phyloP scores from a whole-genome alignment of 2,888 invertebrate species.

The Tetramorium bicarinatum region DNA sequence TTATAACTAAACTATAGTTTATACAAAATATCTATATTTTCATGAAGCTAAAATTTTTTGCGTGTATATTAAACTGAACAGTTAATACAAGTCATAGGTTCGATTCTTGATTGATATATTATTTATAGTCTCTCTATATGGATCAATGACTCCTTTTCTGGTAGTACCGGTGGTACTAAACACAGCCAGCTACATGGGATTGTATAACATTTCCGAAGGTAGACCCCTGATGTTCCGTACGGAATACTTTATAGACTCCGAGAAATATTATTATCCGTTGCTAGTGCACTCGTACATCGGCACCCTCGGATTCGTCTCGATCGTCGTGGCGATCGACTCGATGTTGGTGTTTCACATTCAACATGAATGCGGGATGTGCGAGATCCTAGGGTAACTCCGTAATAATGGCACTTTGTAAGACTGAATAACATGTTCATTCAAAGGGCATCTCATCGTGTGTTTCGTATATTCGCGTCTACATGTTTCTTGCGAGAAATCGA shows the following conservation, averaged over 20 bases:
- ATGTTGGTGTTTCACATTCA: constrained; percentile 63
- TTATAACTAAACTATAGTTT: neutral
- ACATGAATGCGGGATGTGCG: constrained; percentile 68
- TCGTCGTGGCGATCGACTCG: constrained; percentile 64
- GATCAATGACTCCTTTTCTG: constrained; percentile 66
- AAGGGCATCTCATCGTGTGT: neutral
- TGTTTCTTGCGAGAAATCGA: neutral
- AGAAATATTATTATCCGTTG: constrained; percentile 65
- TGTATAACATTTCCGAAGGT: constrained; percentile 55
- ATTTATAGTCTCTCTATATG: constrained; percentile 61
- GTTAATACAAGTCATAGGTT: neutral
- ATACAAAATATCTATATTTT: neutral
- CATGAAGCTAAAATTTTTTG: neutral
- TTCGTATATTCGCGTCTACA: neutral
- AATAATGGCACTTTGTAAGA: constrained; percentile 48
- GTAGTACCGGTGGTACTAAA: constrained; percentile 59
- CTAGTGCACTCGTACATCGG: constrained; percentile 65
- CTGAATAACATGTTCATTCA: constrained; percentile 36
- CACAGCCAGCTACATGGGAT: constrained; percentile 48
- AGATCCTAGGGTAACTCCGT: constrained; percentile 69
- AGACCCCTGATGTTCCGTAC: constrained; percentile 60
- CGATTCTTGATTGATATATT: neutral
- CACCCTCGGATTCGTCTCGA: constrained; percentile 57
- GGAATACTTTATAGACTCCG: constrained; percentile 65
- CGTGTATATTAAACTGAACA: neutral